Percentiles rank a stretch among this genome's conserved stretches.
Evolutionary conservation across 2,888 invertebrate species (phyloP).

Genomic region (Amorpha juglandis): DNA sequence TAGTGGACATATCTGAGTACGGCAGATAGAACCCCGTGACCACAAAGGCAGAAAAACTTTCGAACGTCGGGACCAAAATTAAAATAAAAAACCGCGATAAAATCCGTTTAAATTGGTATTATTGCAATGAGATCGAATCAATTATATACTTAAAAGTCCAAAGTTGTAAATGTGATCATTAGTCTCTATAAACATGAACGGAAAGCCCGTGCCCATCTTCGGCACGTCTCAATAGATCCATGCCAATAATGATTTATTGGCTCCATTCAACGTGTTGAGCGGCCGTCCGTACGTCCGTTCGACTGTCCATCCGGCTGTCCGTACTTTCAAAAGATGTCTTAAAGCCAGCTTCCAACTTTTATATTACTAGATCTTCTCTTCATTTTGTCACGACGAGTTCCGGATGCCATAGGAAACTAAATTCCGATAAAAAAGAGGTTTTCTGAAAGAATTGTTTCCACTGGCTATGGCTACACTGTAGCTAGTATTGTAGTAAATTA

Average conservation of each 20-base stretch:
- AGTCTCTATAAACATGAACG: neutral
- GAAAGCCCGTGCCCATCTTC: too few relatives aligned
- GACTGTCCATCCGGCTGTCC: constrained; percentile 8
- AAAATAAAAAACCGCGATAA: too few relatives aligned
- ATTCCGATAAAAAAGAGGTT: neutral
- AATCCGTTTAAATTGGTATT: too few relatives aligned
- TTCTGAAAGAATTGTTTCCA: neutral
- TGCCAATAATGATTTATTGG: constrained; percentile 15
- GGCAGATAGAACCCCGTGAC: too few relatives aligned
- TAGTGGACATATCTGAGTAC: too few relatives aligned
- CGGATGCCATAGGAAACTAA: neutral
- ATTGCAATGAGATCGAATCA: too few relatives aligned
- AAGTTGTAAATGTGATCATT: neutral
- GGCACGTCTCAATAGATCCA: constrained; percentile 2
- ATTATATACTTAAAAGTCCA: neutral
- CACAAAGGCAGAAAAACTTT: too few relatives aligned
- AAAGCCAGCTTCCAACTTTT: neutral
- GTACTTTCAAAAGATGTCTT: constrained; percentile 2
- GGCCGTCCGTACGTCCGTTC: constrained; percentile 11
- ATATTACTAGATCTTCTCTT: constrained; percentile 6
- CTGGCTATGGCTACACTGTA: neutral
- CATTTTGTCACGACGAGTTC: constrained; percentile 3
- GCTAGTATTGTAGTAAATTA: neutral
- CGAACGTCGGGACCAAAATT: too few relatives aligned
- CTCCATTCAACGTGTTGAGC: neutral